A percentile compares a stretch with the other conserved stretches of the same genome.
Evolutionary conservation across 2,888 invertebrate genomes (phyloP).

Genomic region (Anorthoa munda): DNA sequence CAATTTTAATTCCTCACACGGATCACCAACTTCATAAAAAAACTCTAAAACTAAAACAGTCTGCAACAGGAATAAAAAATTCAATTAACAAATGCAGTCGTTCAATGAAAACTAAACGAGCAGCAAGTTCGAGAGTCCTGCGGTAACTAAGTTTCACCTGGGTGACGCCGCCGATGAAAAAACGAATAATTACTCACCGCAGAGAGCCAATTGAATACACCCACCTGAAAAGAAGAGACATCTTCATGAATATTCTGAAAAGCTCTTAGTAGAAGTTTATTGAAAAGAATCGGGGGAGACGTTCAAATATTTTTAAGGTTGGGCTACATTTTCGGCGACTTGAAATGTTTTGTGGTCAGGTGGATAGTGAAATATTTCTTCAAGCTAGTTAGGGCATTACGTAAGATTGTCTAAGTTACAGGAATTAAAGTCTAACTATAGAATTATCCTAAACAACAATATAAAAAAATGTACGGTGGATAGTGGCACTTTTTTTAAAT

Average conservation of each 20-base stretch:
- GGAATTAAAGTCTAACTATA: no score
- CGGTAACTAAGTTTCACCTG: conserved; percentile 78
- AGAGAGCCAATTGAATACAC: conserved; percentile 82
- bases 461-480: no score
- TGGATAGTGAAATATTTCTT: neutral
- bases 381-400: no score
- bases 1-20: conserved; percentile 20
- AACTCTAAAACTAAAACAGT: conserved; percentile 26
- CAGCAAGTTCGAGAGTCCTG: conserved; percentile 69
- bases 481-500: no score
- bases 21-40: neutral
- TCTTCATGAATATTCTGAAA: conserved; percentile 89
- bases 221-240: conserved; percentile 89
- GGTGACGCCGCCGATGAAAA: conserved; percentile 63
- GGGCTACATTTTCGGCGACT: conserved; percentile 40
- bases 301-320: conserved; percentile 64
- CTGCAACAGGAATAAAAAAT: conserved; percentile 48
- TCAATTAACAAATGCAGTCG: conserved; percentile 69
- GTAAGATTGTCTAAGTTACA: no score
- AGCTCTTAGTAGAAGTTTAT: conserved; percentile 87
- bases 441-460: no score
- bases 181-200: conserved; percentile 76
- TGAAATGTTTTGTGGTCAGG: conserved; percentile 3
- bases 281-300: conserved; percentile 81
- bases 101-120: conserved; percentile 73